These are phyloP conservation scores for Eulemur mongoz DNA, from an alignment of 2,797 vertebrate species.

Conservation along the genomic window DNA sequence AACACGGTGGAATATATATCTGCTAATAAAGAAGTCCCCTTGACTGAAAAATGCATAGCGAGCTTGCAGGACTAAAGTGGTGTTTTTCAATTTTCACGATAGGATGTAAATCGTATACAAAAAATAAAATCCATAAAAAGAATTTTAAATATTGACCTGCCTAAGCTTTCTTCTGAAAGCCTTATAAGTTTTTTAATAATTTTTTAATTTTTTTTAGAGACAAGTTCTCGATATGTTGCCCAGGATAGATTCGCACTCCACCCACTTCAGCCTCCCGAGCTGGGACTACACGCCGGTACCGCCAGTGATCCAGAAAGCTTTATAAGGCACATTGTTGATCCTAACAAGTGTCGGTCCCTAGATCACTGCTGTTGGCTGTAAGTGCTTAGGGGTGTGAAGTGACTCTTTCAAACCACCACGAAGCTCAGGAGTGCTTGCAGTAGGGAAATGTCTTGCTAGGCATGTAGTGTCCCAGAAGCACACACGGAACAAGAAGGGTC, in stretches of 20 bases:
- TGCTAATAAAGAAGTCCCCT: not conserved
- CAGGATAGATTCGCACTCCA: not conserved
- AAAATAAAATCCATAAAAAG: not conserved
- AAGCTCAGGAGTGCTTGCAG: not conserved
- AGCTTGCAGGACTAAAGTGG: not conserved
- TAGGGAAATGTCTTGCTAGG: not conserved
- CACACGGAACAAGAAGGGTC: not conserved
- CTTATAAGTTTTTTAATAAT: not conserved
- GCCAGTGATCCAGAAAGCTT: not conserved
- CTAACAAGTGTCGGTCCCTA: not conserved
- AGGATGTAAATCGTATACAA: not conserved
- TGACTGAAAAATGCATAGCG: not conserved
- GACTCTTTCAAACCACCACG: not conserved
- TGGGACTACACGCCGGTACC: not conserved
- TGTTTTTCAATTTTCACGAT: not conserved
- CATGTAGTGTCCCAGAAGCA: not conserved
- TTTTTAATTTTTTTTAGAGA: not conserved
- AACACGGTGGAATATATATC: not conserved
- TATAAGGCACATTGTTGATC: not conserved
- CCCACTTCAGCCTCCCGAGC: not conserved
- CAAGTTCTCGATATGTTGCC: not conserved
- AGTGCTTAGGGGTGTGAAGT: not conserved
- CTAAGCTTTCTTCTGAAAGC: not conserved
- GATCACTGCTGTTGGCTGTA: not conserved
- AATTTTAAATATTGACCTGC: not conserved